phyloP scores from a whole-genome alignment of 2,888 invertebrate species.

The Blera fallax region DNA sequence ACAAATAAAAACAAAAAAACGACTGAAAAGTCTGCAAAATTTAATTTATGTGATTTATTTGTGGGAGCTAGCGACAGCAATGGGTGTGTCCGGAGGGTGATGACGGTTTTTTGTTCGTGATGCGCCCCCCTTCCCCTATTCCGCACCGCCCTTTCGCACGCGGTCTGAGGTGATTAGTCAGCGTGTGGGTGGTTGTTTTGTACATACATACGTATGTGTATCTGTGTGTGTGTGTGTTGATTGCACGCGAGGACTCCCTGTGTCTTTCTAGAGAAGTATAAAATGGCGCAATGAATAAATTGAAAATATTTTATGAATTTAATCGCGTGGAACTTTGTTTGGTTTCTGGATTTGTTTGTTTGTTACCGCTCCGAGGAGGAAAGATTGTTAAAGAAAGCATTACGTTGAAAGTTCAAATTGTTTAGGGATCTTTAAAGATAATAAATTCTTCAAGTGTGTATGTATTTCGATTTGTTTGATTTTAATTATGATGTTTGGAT shows the following conservation, averaged over 20 bases:
- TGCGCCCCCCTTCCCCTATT: no score
- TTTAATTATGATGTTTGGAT: neutral
- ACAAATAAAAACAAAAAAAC: slow-evolving; percentile 52
- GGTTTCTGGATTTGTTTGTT: slow-evolving; percentile 38
- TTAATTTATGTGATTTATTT: slow-evolving; percentile 71
- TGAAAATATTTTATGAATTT: slow-evolving; percentile 60
- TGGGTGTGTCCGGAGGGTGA: slow-evolving; percentile 28
- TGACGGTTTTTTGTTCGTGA: neutral
- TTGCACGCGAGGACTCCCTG: slow-evolving; percentile 25
- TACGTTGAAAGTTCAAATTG: neutral
- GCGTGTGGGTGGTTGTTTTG: slow-evolving; percentile 7
- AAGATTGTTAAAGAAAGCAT: neutral
- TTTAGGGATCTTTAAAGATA: slow-evolving; percentile 23
- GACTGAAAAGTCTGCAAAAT: slow-evolving; percentile 65
- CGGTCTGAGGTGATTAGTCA: slow-evolving; percentile 40
- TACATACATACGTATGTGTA: neutral
- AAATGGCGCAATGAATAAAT: slow-evolving; percentile 64
- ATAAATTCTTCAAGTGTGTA: slow-evolving; percentile 3
- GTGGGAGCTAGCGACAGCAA: slow-evolving; percentile 52
- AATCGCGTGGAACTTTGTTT: slow-evolving; percentile 62
- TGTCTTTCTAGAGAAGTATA: slow-evolving; percentile 5
- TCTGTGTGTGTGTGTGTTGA: neutral
- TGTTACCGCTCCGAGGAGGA: neutral
- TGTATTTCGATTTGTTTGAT: slow-evolving; percentile 1
- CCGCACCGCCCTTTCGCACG: no score